Conservation (phyloP, 2,113 vertebrate species). For the Dasypus novemcinctus region DNA sequence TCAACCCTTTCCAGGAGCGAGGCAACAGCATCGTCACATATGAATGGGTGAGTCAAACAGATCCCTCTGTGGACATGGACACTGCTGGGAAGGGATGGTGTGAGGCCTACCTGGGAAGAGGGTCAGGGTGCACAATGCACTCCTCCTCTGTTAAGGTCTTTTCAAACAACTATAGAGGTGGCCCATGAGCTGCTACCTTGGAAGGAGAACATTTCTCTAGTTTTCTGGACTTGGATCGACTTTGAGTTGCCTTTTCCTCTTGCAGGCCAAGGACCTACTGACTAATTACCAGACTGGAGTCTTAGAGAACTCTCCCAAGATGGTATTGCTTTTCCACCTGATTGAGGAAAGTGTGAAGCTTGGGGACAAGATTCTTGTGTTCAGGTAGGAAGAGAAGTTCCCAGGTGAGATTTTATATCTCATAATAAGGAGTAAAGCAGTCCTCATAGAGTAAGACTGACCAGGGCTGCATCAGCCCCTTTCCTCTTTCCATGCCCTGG, state of each 20-base stretch:
- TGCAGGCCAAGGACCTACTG: conserved; percentile 95
- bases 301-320: conserved; percentile 97
- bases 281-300: conserved; percentile 92
- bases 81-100: neutral
- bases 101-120: neutral
- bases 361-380: conserved; percentile 96
- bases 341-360: conserved; percentile 95
- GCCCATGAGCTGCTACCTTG: neutral
- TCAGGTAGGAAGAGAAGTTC: conserved; percentile 87
- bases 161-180: neutral
- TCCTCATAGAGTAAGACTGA: neutral
- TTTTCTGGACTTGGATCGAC: neutral
- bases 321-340: conserved; percentile 97
- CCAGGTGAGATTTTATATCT: neutral
- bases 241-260: neutral
- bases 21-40: conserved; percentile 98
- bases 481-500: neutral
- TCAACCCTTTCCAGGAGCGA: conserved; percentile 93
- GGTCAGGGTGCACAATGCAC: no score
- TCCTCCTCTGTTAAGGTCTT: neutral
- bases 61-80: neutral
- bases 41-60: conserved; percentile 91
- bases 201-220: neutral
- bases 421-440: neutral
- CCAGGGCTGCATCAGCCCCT: neutral